Evolutionary conservation across 2,888 invertebrate genomes (phyloP).

Genomic region (Eupithecia tripunctaria): DNA sequence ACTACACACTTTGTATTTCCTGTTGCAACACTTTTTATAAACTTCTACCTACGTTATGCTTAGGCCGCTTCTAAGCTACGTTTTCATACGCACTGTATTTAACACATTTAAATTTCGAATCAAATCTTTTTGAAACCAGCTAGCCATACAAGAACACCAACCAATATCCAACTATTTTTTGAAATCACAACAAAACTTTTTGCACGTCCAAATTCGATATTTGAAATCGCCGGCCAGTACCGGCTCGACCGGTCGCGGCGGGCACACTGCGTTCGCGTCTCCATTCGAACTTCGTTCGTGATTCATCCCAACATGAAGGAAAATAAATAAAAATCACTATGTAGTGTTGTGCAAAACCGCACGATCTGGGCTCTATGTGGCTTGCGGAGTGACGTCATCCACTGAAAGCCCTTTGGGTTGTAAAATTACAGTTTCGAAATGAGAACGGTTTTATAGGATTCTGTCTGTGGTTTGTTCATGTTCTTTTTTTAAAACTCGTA

Average conservation of each 20-base stretch:
- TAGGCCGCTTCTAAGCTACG: not conserved
- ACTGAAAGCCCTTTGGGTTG: constrained; percentile 43
- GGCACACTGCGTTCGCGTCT: constrained; percentile 59
- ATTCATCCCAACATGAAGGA: constrained; percentile 70
- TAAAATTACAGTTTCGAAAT: constrained; percentile 22
- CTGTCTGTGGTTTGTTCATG: not conserved
- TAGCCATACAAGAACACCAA: constrained; percentile 24
- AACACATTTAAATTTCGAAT: not conserved
- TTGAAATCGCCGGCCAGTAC: constrained; percentile 32
- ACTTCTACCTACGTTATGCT: not conserved
- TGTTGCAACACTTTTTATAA: not conserved
- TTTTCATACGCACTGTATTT: not conserved
- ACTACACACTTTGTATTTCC: not conserved
- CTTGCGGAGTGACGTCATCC: constrained; percentile 21
- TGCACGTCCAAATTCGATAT: constrained; percentile 24
- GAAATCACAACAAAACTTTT: constrained; percentile 11
- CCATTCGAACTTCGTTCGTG: constrained; percentile 46
- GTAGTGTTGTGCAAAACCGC: constrained; percentile 40
- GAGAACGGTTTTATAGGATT: not conserved
- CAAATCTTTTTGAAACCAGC: constrained; percentile 1
- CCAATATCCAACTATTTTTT: constrained; percentile 1
- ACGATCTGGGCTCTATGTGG: constrained; percentile 36
- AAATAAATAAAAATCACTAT: constrained; percentile 57
- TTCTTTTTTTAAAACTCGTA: not conserved
- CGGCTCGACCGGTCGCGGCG: constrained; percentile 59